phyloP scores from a whole-genome alignment of 2,888 invertebrate genomes.

The Dascillus cervinus region DNA sequence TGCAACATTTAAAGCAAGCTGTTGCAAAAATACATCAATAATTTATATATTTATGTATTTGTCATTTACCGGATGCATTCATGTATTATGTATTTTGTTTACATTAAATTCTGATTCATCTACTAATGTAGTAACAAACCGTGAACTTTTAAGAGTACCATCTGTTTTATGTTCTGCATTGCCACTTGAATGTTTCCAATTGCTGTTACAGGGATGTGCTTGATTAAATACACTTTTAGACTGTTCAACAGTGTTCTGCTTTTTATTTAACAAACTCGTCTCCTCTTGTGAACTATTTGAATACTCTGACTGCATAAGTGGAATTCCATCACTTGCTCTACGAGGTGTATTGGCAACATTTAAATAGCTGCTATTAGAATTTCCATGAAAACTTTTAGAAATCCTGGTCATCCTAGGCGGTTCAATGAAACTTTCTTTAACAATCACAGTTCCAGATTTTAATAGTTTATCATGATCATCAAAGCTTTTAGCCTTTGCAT shows the following conservation, averaged over 20 bases:
- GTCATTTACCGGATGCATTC: no score
- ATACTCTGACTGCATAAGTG: constrained; percentile 12
- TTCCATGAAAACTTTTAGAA: constrained; percentile 41
- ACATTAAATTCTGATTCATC: constrained; percentile 39
- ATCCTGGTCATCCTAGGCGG: constrained; percentile 41
- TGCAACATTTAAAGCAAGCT: no score
- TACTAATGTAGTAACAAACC: constrained; percentile 39
- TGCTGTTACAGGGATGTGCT: no score
- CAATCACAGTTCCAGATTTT: constrained; percentile 40
- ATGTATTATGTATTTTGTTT: no score
- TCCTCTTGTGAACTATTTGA: no score
- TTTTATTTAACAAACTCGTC: no score
- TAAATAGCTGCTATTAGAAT: constrained; percentile 25
- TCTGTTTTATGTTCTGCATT: constrained; percentile 22
- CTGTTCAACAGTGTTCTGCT: no score
- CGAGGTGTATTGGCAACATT: constrained; percentile 20
- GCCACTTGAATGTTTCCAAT: constrained; percentile 6
- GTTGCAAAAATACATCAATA: no score
- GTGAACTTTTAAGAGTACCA: no score
- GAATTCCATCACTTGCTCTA: constrained; percentile 32
- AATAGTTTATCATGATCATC: neutral
- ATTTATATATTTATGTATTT: no score
- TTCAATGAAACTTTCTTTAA: constrained; percentile 47
- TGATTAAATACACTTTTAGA: no score
- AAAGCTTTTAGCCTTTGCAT: constrained; percentile 3